These are phyloP conservation scores for Muraenolepis orangiensis DNA, from an alignment of 2,797 vertebrate species.

Conservation along the genomic window DNA sequence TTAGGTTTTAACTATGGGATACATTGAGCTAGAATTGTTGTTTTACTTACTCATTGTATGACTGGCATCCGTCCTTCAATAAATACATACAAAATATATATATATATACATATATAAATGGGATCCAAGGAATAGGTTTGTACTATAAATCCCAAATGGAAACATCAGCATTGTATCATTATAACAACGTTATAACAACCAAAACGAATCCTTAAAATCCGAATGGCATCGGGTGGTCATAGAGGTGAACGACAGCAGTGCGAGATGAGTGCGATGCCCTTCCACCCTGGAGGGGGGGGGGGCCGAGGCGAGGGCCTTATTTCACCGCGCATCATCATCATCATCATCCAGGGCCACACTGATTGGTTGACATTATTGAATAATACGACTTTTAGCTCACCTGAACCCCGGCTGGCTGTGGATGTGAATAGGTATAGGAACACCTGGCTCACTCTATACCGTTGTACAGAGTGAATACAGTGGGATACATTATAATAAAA, in stretches of 20 bases:
- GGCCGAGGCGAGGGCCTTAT: not conserved
- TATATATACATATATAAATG: too few relatives aligned
- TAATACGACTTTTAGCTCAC: not conserved
- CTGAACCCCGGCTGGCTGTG: not conserved
- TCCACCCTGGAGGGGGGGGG: not conserved
- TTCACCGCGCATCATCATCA: not conserved
- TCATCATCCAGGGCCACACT: not conserved
- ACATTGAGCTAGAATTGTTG: too few relatives aligned
- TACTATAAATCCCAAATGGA: not conserved
- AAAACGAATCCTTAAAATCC: not conserved
- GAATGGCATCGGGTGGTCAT: not conserved
- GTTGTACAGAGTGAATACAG: not conserved
- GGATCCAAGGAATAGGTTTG: not conserved
- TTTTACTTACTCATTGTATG: too few relatives aligned
- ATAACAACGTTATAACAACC: not conserved
- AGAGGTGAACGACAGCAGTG: not conserved
- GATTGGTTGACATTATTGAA: not conserved
- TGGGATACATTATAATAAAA: conserved; percentile 2
- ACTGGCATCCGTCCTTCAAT: too few relatives aligned
- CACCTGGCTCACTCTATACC: not conserved
- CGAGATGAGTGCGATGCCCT: not conserved
- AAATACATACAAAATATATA: too few relatives aligned
- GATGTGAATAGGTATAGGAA: not conserved
- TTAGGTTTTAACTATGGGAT: not conserved
- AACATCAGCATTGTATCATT: not conserved